Conservation (phyloP, 1,140 invertebrate species). For the Limonius californicus region DNA sequence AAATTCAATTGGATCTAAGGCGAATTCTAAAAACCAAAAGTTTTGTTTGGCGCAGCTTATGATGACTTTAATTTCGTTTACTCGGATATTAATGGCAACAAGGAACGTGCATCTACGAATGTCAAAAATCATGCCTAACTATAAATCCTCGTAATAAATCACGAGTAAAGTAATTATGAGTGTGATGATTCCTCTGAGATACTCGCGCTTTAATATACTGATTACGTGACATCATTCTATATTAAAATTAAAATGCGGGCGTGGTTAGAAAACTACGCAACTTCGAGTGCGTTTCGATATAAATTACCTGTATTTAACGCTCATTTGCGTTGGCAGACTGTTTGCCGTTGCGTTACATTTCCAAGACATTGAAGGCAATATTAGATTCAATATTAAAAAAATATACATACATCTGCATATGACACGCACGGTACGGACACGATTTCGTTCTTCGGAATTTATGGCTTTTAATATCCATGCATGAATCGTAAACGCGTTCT, state of each 20-base stretch:
- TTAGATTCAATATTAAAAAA: conserved; percentile 3
- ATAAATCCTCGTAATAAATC: conserved; percentile 23
- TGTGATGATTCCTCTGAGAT: conserved; percentile 33
- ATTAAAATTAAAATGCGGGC: conserved; percentile 34
- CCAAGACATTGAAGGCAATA: not conserved
- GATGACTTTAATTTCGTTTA: too few species aligned
- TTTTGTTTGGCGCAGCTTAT: too few species aligned
- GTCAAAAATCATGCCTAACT: conserved; percentile 5
- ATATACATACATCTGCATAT: conserved; percentile 7
- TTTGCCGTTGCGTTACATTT: too few species aligned
- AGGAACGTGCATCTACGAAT: not conserved
- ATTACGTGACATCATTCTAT: conserved; percentile 35
- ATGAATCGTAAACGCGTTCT: conserved; percentile 9
- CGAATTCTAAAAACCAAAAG: too few species aligned
- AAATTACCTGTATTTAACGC: not conserved
- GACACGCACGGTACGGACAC: not conserved
- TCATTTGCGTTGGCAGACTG: not conserved
- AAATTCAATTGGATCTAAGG: not conserved
- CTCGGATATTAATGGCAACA: not conserved
- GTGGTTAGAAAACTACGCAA: conserved; percentile 13
- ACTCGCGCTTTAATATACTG: conserved; percentile 30
- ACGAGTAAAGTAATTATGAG: conserved; percentile 31
- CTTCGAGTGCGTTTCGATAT: not conserved
- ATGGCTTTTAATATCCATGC: conserved; percentile 8
- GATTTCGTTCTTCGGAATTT: not conserved